Conservation (phyloP, 2,113 vertebrate species). For the Cryptomyrus ogoouensis region DNA sequence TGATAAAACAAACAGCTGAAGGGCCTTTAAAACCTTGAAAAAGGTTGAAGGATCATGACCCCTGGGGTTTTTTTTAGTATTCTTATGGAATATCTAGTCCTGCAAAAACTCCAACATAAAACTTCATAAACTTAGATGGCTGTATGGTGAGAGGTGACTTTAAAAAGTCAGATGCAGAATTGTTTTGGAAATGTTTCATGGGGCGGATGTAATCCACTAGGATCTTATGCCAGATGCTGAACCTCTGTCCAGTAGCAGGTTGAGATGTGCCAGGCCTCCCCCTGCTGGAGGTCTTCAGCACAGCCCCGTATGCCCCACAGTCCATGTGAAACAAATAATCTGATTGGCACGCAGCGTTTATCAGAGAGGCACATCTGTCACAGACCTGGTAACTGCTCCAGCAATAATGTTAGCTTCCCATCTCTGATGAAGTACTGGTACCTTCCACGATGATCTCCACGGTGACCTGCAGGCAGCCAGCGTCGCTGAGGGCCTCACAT, state of each 20-base stretch:
- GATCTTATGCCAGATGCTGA: background rate
- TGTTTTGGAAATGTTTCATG: background rate
- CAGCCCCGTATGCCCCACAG: background rate
- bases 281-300: background rate
- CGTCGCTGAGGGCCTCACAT: constrained; percentile 76
- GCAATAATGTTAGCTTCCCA: background rate
- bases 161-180: background rate
- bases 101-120: background rate
- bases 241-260: background rate
- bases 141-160: background rate
- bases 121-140: background rate
- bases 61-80: background rate
- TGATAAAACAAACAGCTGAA: background rate
- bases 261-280: background rate
- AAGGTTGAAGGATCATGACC: background rate
- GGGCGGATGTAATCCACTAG: background rate
- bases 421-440: background rate
- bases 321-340: background rate
- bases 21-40: background rate
- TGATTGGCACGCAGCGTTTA: background rate
- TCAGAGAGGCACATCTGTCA: background rate
- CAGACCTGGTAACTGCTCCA: background rate
- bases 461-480: constrained; percentile 74
- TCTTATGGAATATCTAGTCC: background rate
- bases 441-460: constrained; percentile 78